Conservation (phyloP, 2,888 invertebrate species). For the Polydesmus complanatus region DNA sequence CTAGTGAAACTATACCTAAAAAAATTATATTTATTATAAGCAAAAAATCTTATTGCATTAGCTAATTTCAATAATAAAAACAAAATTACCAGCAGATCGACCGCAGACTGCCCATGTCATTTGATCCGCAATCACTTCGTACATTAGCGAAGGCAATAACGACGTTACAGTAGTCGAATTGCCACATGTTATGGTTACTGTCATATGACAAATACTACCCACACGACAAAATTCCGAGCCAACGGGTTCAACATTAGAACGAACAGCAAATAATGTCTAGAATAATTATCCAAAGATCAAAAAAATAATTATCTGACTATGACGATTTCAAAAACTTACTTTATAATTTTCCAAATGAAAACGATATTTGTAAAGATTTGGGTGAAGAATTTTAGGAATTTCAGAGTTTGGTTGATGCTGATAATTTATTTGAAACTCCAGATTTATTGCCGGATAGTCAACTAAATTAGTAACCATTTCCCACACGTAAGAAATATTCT, state of each 20-base stretch:
- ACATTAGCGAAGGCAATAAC: constrained; percentile 55
- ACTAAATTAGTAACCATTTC: constrained; percentile 43
- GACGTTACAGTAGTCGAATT: constrained; percentile 17
- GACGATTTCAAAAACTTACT: constrained; percentile 34
- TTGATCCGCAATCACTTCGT: constrained; percentile 83
- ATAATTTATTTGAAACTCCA: constrained; percentile 50
- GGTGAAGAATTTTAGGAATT: constrained; percentile 31
- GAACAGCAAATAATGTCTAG: constrained; percentile 66
- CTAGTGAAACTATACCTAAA: constrained; percentile 56
- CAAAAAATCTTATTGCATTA: background rate
- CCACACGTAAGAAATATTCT: constrained; percentile 71
- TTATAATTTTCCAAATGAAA: constrained; percentile 70
- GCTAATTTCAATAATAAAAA: background rate
- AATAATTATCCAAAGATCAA: constrained; percentile 24
- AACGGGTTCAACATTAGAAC: constrained; percentile 62
- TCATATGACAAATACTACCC: constrained; percentile 56
- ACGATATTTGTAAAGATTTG: constrained; percentile 45
- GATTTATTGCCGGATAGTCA: constrained; percentile 37
- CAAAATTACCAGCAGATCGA: constrained; percentile 60
- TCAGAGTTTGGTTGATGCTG: constrained; percentile 19
- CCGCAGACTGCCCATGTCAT: constrained; percentile 88
- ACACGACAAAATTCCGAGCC: constrained; percentile 75
- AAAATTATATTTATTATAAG: constrained; percentile 16
- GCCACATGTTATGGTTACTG: constrained; percentile 24
- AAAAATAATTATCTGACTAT: background rate